Evolutionary conservation across 2,113 vertebrate genomes (phyloP).

Genomic region (Chelonoidis abingdonii): DNA sequence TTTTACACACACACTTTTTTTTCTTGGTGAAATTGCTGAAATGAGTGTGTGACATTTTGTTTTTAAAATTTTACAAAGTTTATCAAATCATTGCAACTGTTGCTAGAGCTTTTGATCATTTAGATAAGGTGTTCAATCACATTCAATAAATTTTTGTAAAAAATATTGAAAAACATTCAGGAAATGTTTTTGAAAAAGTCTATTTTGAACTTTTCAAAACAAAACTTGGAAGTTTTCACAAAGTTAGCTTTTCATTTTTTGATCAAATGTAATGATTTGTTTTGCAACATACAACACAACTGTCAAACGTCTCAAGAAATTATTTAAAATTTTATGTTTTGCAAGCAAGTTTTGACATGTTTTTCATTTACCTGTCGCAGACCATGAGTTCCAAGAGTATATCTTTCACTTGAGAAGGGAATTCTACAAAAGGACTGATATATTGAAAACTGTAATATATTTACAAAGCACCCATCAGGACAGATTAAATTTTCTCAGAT

Average conservation of each 20-base stretch:
- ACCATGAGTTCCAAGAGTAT: background rate
- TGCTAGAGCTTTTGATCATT: constrained; percentile 48
- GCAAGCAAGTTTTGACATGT: too few species aligned
- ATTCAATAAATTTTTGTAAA: too few species aligned
- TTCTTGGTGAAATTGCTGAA: constrained; percentile 63
- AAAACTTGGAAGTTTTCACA: constrained; percentile 12
- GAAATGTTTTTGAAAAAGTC: constrained; percentile 32
- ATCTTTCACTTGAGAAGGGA: background rate
- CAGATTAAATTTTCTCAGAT: too few species aligned
- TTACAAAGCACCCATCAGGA: too few species aligned
- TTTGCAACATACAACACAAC: background rate
- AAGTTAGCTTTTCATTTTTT: background rate
- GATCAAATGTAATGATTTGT: constrained; percentile 7
- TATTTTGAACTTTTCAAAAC: constrained; percentile 35
- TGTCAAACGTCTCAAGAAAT: background rate
- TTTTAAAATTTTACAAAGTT: constrained; percentile 1
- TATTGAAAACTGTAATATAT: too few species aligned
- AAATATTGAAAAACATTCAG: constrained; percentile 19
- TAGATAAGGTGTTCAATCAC: too few species aligned
- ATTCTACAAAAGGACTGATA: too few species aligned
- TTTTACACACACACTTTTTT: constrained; percentile 58
- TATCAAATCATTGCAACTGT: constrained; percentile 56
- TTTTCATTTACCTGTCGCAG: background rate
- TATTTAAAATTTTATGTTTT: too few species aligned
- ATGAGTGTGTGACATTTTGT: constrained; percentile 46